Evolutionary conservation across 37 sponge, comb jelly and placozoan species (phyloP).

Genomic region (Chondrosia reniformis): DNA sequence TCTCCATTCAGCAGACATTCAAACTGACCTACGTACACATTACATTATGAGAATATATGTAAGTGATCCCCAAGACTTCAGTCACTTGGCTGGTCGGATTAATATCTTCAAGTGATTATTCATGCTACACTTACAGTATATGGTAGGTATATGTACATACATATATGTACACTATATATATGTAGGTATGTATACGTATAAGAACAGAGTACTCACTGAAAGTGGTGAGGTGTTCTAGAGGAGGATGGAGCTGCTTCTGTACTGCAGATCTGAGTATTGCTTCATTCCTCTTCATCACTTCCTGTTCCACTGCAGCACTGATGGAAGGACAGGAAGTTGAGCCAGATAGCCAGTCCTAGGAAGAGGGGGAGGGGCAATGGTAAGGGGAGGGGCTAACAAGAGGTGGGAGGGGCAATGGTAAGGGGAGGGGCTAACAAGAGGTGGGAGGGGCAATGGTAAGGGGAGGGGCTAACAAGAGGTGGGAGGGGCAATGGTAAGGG

Average conservation of each 20-base stretch:
- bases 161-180: not conserved
- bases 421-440: no score
- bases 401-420: no score
- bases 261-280: slow-evolving; percentile 27
- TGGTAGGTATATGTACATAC: not conserved
- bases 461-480: no score
- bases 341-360: slow-evolving; percentile 63
- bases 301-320: slow-evolving; percentile 24
- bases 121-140: no score
- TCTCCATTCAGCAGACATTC: slow-evolving; percentile 75
- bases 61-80: not conserved
- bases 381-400: no score
- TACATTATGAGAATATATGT: not conserved
- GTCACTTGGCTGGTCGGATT: not conserved
- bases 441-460: no score
- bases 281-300: slow-evolving; percentile 16
- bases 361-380: not conserved
- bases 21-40: slow-evolving; percentile 33
- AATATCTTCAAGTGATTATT: no score
- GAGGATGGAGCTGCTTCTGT: slow-evolving; percentile 35
- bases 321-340: slow-evolving; percentile 32
- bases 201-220: slow-evolving; percentile 33
- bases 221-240: slow-evolving; percentile 31
- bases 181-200: not conserved
- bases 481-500: no score